Percentiles rank a stretch among this genome's conserved stretches.
phyloP scores from a whole-genome alignment of 2,888 invertebrate genomes.

The Campopleginae sp. region DNA sequence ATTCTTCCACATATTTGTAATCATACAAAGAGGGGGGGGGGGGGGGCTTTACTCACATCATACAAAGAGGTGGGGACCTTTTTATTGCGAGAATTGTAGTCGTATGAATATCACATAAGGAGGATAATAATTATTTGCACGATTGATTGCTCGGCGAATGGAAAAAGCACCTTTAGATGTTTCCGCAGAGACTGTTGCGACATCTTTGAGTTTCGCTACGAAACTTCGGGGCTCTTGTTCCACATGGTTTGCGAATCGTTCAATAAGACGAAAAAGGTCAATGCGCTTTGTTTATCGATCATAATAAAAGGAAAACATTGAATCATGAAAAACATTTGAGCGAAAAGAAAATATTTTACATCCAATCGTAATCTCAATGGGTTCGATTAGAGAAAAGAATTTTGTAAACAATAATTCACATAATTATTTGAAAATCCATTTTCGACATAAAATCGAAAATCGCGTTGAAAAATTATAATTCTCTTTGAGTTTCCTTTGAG shows the following conservation, averaged over 20 bases:
- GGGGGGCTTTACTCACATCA: no score
- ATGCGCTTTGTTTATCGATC: not conserved
- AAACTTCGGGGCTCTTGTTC: not conserved
- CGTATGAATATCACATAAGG: not conserved
- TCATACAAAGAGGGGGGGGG: no score
- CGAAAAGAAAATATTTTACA: not conserved
- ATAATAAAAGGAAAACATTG: constrained; percentile 8
- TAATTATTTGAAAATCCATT: not conserved
- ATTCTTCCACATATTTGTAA: not conserved
- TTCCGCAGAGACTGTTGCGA: constrained; percentile 46
- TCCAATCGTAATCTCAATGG: not conserved
- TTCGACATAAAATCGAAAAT: no score
- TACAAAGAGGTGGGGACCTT: not conserved
- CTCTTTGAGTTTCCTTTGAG: not conserved
- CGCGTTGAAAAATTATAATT: not conserved
- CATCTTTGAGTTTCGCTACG: constrained; percentile 47
- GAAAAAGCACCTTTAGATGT: not conserved
- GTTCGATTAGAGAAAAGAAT: not conserved
- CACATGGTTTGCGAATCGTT: constrained; percentile 20
- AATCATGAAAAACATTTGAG: not conserved
- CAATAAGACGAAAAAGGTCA: constrained; percentile 44
- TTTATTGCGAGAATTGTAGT: no score
- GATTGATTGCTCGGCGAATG: not conserved
- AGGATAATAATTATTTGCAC: not conserved
- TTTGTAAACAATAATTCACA: not conserved